Conservation (phyloP, 2,113 vertebrate species). For the Microtus pennsylvanicus region DNA sequence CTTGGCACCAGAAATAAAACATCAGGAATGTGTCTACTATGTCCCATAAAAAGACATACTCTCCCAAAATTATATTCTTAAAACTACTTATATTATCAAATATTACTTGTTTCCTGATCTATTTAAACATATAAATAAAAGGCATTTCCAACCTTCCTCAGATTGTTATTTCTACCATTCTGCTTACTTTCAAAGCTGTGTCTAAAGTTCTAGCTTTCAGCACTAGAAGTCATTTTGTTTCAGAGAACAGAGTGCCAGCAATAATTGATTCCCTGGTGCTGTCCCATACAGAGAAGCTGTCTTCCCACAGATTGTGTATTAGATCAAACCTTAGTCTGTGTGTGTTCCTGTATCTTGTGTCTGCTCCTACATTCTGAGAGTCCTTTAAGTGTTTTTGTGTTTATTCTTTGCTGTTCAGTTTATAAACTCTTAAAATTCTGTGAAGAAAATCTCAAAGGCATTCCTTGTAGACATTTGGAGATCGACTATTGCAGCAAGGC, state of each 20-base stretch:
- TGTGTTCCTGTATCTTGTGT: not conserved
- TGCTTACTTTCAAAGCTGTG: not conserved
- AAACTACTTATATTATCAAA: not conserved
- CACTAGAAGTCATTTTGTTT: not conserved
- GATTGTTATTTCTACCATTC: not conserved
- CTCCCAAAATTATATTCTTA: conserved; percentile 17
- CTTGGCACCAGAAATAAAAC: not conserved
- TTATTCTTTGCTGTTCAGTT: not conserved
- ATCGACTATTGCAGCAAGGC: not conserved
- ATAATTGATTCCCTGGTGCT: not conserved
- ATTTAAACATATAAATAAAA: not conserved
- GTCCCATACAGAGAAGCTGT: not conserved
- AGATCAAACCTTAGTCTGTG: not conserved
- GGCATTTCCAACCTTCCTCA: not conserved
- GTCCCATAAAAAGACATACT: not conserved
- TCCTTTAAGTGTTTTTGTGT: not conserved
- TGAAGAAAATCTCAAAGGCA: not conserved
- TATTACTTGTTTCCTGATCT: not conserved
- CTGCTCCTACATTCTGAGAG: not conserved
- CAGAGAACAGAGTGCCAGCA: not conserved
- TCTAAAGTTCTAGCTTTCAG: not conserved
- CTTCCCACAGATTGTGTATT: not conserved
- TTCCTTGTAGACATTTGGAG: not conserved
- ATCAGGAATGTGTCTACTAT: not conserved
- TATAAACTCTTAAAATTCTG: not conserved